Evolutionary conservation across 2,888 invertebrate genomes (phyloP), one percentile per base, ranked within the genome.

Genomic region (Yponomeuta evonymella): DNA sequence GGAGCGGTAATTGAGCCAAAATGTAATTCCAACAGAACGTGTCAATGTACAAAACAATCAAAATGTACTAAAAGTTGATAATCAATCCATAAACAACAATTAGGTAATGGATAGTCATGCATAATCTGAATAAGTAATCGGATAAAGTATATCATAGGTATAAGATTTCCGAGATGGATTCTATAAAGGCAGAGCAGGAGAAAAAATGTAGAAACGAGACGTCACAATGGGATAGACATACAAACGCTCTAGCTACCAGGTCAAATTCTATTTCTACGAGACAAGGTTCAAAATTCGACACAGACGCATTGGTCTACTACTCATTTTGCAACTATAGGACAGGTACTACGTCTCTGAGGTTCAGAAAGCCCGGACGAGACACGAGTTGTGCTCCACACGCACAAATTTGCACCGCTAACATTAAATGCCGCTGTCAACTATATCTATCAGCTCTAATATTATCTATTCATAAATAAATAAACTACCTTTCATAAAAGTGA

Each of bases 251-350:
- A 77, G 78, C 87, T 89, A 90, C 85, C 75, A 82, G 81, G 81
- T 83, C 77, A 79, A 76, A 81, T 80, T 81, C 75, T 78, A 78
- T 79, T 72, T 76, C 88, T 90, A 90, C 86, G 75, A 83, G 79
- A 85, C 78, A 83, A 64, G 69, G 77, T 76, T 73, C 79, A 80
- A 79, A 76, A 75, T 77, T 78, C 74, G 78, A 86, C 81, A 86
- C 82, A 79, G 75, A 84, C 78, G 87, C 81, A 87, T 79, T 82
- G 76, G 76, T 80, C 82, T 83, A 86, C 84, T 80, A 81, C 76
- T 78, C 82, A 88, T 90, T 90, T 91, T 91, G 92, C 91, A 92
- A 91, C 90, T 91, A 91, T 91, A 91, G 92, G 90, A 91, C 90
- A 91, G 91, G 85, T 89, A 83, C 86, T 83, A 86, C 82, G 77